These are phyloP conservation scores for Sicus ferrugineus DNA, from an alignment of 2,888 invertebrate species.

Conservation along the genomic window DNA sequence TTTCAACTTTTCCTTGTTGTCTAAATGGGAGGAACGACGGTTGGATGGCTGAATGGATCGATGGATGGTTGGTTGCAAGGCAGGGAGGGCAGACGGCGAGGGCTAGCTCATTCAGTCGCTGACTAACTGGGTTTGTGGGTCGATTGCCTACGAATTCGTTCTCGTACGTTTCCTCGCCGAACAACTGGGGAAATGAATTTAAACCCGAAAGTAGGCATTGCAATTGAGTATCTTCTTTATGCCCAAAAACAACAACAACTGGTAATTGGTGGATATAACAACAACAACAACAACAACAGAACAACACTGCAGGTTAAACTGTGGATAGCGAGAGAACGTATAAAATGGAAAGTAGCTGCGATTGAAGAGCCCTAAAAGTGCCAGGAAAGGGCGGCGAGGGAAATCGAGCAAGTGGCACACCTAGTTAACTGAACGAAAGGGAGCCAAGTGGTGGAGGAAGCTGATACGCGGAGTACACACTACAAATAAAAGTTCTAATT, in stretches of 20 bases:
- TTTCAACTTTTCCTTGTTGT: neutral
- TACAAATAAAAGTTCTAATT: neutral
- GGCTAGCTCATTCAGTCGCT: constrained; percentile 45
- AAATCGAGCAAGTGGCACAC: constrained; percentile 43
- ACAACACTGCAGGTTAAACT: constrained; percentile 12
- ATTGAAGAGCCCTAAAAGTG: constrained; percentile 18
- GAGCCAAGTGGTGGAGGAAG: neutral
- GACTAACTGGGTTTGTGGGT: constrained; percentile 62
- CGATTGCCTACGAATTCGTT: constrained; percentile 61
- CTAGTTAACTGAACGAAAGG: neutral
- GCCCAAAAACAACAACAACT: neutral
- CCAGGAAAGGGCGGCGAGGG: constrained; percentile 30
- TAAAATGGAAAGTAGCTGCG: constrained; percentile 30
- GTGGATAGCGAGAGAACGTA: constrained; percentile 12
- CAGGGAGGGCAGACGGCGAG: neutral
- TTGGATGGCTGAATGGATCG: neutral
- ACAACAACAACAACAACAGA: constrained; percentile 21
- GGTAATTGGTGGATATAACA: neutral
- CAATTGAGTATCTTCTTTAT: constrained; percentile 17
- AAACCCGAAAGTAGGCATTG: constrained; percentile 30
- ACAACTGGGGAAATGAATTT: constrained; percentile 31
- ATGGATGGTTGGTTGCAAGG: neutral
- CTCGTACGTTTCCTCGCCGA: constrained; percentile 8
- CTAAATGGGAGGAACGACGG: constrained; percentile 33
- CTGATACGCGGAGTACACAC: neutral